Base-by-base conservation (phyloP, 1,140 invertebrate species). In the Reticulitermes speratus region DNA sequence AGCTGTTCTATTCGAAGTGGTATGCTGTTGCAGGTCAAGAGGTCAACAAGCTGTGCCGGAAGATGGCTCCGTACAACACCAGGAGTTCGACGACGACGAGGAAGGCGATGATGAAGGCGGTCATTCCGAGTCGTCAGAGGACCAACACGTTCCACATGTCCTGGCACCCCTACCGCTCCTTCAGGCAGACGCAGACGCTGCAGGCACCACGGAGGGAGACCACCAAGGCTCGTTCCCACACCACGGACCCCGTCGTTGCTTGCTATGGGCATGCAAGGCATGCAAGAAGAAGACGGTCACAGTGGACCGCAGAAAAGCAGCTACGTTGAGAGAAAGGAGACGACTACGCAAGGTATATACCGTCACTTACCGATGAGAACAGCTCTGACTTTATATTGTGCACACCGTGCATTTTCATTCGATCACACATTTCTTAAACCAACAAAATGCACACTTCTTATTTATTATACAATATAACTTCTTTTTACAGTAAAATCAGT, bases 221-320 rank as follows among this genome's bases (percentile, higher is more conserved):
- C 65, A 75, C 65, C 65, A n/a, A 30, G 52, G 14, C 1, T 19
- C 52, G 2, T 14, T 19, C 19, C 16, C 52, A 19, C n/a, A 75
- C 65, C 65, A 75, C 16, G 65, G 93, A 19, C 94, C 93, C 55
- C 93, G 96, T 83, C 93, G 96, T 85, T 99, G 98, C 90, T 92
- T 99, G 3, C 93, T 98, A 3, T 99, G 97, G 97, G 98, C 97
- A 11, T 99, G 98, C 91, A 98, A 99, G 90, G 97, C 97, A 1
- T 99, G 97, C 91, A 99, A 99, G 90, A 95, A 97, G 91, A 98
- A 98, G 91, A 97, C 96, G 9, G 97, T 98, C 30, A 96, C 97
- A 9, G 96, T 99, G 2, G 98, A 99, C 91, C 92, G 98, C 69
- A 93, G 98, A 89, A 99, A 99, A 93, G 98, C 98, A 11, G 98